Conservation (phyloP, 2,797 vertebrate genomes). For the Sarcophilus harrisii region DNA sequence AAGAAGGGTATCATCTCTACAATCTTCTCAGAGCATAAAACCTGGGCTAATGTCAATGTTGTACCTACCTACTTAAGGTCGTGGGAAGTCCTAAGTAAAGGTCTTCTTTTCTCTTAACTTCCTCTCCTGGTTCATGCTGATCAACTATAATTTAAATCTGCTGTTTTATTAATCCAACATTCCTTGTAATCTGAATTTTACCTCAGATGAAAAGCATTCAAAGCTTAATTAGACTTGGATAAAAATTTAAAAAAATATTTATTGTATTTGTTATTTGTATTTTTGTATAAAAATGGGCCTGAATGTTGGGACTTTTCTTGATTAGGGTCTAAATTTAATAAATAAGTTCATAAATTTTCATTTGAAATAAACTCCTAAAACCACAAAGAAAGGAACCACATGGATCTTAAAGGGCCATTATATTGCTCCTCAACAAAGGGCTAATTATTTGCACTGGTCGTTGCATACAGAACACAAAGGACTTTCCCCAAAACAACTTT, state of each 20-base stretch:
- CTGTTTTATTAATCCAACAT: not conserved
- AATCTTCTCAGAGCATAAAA: not conserved
- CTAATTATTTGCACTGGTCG: not conserved
- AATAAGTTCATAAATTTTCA: not conserved
- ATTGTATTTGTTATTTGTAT: too few species aligned
- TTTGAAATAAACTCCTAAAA: not conserved
- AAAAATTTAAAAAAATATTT: not conserved
- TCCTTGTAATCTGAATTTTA: not conserved
- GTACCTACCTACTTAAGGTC: not conserved
- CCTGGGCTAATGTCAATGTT: not conserved
- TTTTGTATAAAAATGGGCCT: not conserved
- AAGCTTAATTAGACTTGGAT: not conserved
- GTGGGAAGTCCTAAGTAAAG: not conserved
- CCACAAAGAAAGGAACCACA: not conserved
- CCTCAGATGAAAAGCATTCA: not conserved
- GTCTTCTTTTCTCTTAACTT: not conserved
- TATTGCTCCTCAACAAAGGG: not conserved
- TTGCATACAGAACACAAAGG: not conserved
- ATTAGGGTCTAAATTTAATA: not conserved
- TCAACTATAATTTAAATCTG: not conserved
- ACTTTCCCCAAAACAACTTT: not conserved
- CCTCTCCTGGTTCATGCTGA: not conserved
- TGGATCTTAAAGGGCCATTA: not conserved
- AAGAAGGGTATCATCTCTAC: not conserved
- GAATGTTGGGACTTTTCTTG: not conserved